Evolutionary conservation across 2,113 vertebrate species (phyloP).

Genomic region (Struthio camelus): DNA sequence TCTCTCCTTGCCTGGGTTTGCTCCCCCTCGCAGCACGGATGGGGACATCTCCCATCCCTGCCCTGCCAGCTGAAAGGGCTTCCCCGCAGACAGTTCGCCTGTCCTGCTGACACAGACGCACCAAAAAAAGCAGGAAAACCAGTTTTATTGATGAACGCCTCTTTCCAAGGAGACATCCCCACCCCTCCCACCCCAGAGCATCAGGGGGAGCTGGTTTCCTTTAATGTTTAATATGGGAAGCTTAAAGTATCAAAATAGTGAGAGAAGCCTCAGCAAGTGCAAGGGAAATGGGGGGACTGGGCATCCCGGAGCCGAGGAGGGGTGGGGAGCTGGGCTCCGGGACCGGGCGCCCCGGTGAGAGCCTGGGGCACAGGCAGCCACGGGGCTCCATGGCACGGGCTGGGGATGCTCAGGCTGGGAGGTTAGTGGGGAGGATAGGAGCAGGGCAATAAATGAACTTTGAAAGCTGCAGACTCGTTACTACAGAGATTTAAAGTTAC

Average conservation of each 20-base stretch:
- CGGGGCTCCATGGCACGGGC: too few relatives aligned
- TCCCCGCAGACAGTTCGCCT: too few relatives aligned
- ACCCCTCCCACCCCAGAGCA: not conserved
- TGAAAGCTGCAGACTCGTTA: constrained; percentile 31
- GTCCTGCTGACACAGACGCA: not conserved
- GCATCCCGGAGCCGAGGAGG: not conserved
- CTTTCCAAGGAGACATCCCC: not conserved
- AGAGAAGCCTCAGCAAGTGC: constrained; percentile 50
- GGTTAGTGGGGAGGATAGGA: not conserved
- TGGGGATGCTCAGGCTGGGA: not conserved
- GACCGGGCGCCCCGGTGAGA: not conserved
- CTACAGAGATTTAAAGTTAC: constrained; percentile 44
- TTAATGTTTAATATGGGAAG: constrained; percentile 21
- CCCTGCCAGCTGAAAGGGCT: too few relatives aligned
- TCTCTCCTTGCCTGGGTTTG: too few relatives aligned
- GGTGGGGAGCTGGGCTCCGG: not conserved
- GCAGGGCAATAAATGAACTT: not conserved
- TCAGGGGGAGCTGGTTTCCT: not conserved
- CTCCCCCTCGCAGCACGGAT: too few relatives aligned
- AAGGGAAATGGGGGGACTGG: not conserved
- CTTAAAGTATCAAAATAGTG: constrained; percentile 69
- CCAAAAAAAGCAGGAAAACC: constrained; percentile 32
- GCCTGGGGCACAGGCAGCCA: too few relatives aligned
- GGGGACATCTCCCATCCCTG: too few relatives aligned
- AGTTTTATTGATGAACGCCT: not conserved